Percentiles rank a stretch among this genome's conserved stretches.
These are phyloP conservation scores for Galagoides demidoff DNA, from an alignment of 2,797 vertebrate genomes.

Conservation along the genomic window DNA sequence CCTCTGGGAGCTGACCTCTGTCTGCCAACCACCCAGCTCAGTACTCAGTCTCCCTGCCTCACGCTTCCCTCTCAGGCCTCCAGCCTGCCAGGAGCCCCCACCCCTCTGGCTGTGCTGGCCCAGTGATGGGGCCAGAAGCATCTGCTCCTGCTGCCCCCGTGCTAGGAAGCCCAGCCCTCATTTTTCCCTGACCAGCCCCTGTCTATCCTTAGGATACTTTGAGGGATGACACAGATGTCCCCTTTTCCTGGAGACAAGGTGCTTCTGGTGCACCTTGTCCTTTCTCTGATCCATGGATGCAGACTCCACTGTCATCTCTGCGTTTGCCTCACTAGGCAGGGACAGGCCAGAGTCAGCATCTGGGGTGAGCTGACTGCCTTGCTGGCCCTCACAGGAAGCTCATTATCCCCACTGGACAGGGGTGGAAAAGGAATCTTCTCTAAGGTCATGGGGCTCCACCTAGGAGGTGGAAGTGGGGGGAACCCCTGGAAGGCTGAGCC, in stretches of 20 bases:
- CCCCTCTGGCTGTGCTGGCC: no score
- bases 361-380: rapidly evolving
- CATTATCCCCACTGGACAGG: rapidly evolving
- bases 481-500: no score
- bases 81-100: background rate
- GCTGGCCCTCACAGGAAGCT: background rate
- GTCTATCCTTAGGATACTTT: background rate
- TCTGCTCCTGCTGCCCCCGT: rapidly evolving
- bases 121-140: background rate
- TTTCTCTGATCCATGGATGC: background rate
- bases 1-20: background rate
- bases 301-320: rapidly evolving
- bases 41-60: background rate
- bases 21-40: background rate
- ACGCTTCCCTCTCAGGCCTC: background rate
- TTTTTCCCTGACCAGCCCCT: background rate
- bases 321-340: background rate
- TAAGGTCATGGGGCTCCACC: background rate
- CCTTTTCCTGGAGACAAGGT: background rate
- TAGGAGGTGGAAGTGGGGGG: background rate
- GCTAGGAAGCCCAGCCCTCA: background rate
- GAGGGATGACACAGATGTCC: background rate
- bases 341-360: rapidly evolving
- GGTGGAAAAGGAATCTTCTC: background rate
- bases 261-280: rapidly evolving